phyloP scores from a whole-genome alignment of 64 coral and sea anemone genomes.

The Actinia equina region DNA sequence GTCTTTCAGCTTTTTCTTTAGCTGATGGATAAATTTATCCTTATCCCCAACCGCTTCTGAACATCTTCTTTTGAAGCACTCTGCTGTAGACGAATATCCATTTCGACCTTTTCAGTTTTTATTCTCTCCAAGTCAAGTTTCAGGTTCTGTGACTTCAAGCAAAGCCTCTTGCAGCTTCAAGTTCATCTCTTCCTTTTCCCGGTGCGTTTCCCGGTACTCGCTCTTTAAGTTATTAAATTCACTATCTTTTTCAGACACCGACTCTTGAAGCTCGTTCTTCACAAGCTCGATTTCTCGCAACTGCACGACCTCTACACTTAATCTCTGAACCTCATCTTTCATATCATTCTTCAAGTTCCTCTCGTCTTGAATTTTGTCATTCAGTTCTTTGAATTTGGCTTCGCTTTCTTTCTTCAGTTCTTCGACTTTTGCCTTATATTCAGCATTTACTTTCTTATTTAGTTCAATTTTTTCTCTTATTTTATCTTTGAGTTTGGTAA shows the following conservation, averaged over 20 bases:
- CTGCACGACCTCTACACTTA: slow-evolving; percentile 10
- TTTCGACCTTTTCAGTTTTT: slow-evolving; percentile 48
- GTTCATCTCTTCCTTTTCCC: slow-evolving; percentile 38
- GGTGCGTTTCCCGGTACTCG: slow-evolving; percentile 2
- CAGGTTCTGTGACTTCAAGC: slow-evolving; percentile 37
- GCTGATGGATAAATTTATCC: slow-evolving; percentile 46
- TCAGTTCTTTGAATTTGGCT: slow-evolving; percentile 23
- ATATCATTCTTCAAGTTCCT: slow-evolving; percentile 21
- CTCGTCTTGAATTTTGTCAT: slow-evolving; percentile 10
- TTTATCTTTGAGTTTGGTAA: slow-evolving; percentile 84
- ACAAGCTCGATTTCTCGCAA: slow-evolving; percentile 14
- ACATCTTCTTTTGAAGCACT: slow-evolving; percentile 48
- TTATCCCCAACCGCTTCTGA: slow-evolving; percentile 41
- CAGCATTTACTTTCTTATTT: slow-evolving; percentile 74
- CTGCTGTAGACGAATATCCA: slow-evolving; percentile 46
- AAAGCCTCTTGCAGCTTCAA: slow-evolving; percentile 39
- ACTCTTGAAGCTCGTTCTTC: background rate
- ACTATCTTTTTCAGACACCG: slow-evolving; percentile 14
- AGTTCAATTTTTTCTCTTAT: slow-evolving; percentile 78
- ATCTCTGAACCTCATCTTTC: slow-evolving; percentile 33
- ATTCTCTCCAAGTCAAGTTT: slow-evolving; percentile 47
- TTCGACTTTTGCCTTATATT: slow-evolving; percentile 44
- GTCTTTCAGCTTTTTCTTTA: slow-evolving; percentile 60
- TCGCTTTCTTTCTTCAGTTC: slow-evolving; percentile 42
- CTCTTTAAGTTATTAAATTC: slow-evolving; percentile 22